Base-by-base conservation (phyloP, 2,797 vertebrate genomes). In the Micromesistius poutassou region DNA sequence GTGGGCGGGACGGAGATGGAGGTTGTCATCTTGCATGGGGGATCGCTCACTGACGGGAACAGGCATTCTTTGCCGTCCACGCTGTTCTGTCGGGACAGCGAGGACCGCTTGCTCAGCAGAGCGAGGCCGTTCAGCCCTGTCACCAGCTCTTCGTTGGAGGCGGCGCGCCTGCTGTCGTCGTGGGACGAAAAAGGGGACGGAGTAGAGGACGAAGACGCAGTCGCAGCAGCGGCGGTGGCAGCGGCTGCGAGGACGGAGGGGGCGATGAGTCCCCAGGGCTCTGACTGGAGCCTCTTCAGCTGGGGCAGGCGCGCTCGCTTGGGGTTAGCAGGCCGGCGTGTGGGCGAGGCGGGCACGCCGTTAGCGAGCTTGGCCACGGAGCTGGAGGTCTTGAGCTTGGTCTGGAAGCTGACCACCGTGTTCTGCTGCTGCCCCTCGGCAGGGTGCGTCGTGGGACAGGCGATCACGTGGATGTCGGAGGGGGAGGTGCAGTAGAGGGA, bases 221-320 rank as follows among this genome's bases (percentile, higher is more conserved):
- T 6, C 1, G 33, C 33, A 35, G 42, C 42, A 0, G 42, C 12
- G 16, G 42, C 42, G 46, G 55, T 6, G 22, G 74, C 81, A n/a
- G 92, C 76, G 3, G 93, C 91, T 0, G 94, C 95, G 82, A 97
- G 81, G 78, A 96, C 93, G 0, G 96, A 97, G 0, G 96, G 96
- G 0, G 96, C 96, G 0, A 96, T 94, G 88, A 97, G 86, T 10
- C 96, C 97, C 96, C 97, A 97, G 0, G 97, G 96, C 83, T 97
- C 97, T 0, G 96, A 97, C 71, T 96, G 96, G 66, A 98, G 93
- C 35, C 96, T 91, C 89, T 97, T 97, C 74, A 97, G 89, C 86
- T 95, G 96, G 40, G 96, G 95, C 88, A 97, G 82, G 0, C 93
- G 94, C 1, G 96, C 95, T 33, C 95, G 93, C 73, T 93, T 94